A percentile compares a stretch with the other conserved stretches of the same genome.
phyloP scores from a whole-genome alignment of 2,797 vertebrate species.

The Valencia hispanica region DNA sequence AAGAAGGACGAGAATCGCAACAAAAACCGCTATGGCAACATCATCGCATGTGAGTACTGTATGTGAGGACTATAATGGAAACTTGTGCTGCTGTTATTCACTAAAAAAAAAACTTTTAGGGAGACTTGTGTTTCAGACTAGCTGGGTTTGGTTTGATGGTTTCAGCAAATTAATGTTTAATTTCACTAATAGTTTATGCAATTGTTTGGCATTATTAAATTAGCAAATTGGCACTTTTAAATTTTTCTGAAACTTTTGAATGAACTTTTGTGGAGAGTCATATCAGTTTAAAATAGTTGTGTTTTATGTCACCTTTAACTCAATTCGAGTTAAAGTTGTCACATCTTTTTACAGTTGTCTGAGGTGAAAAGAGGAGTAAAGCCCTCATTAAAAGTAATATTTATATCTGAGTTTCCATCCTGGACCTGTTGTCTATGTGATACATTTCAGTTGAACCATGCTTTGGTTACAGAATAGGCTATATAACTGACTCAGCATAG shows the following conservation, averaged over 20 bases:
- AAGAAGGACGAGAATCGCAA: constrained; percentile 98
- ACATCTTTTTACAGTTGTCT: not conserved
- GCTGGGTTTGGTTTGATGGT: not conserved
- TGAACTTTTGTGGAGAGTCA: no score
- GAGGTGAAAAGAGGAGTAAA: not conserved
- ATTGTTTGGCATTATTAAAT: no score
- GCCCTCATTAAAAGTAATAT: not conserved
- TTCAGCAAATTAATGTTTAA: not conserved
- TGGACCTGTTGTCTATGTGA: not conserved
- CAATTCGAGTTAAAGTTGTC: not conserved
- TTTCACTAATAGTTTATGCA: not conserved
- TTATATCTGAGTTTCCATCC: not conserved
- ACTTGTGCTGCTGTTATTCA: not conserved
- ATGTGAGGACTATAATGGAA: constrained; percentile 2
- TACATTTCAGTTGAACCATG: not conserved
- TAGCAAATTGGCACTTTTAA: no score
- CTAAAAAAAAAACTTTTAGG: no score
- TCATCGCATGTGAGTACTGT: constrained; percentile 96
- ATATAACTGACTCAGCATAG: not conserved
- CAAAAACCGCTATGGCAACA: constrained; percentile 98
- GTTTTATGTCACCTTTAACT: not conserved
- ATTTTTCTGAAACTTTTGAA: no score
- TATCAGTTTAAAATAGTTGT: no score
- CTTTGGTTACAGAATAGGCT: not conserved
- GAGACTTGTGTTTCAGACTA: not conserved